Evolutionary conservation across 2,888 invertebrate species (phyloP).

Genomic region (Bembecia ichneumoniformis): DNA sequence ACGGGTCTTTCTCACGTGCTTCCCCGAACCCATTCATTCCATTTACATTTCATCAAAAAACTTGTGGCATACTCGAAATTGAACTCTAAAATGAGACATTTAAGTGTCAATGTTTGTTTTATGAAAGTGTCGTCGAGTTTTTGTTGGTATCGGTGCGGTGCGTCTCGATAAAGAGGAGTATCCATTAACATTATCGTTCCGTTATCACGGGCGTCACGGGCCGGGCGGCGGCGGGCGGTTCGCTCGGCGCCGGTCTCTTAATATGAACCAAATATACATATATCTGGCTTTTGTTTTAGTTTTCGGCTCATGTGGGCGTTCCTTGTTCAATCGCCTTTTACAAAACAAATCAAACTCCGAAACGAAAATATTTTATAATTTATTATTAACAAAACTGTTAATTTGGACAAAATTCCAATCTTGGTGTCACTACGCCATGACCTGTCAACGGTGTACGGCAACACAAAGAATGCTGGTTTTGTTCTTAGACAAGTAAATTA

Average conservation of each 20-base stretch:
- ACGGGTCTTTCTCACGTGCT: slow-evolving; percentile 47
- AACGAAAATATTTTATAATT: too few relatives aligned
- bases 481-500: too few relatives aligned
- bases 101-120: slow-evolving; percentile 3
- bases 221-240: too few relatives aligned
- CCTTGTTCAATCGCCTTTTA: slow-evolving; percentile 13
- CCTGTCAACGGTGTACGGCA: too few relatives aligned
- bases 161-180: slow-evolving; percentile 49
- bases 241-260: slow-evolving; percentile 42
- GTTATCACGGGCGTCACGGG: slow-evolving; percentile 62
- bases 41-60: slow-evolving; percentile 24
- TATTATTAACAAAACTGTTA: too few relatives aligned
- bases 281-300: slow-evolving; percentile 36
- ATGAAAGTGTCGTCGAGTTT: slow-evolving; percentile 19
- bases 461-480: too few relatives aligned
- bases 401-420: too few relatives aligned
- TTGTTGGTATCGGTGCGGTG: slow-evolving; percentile 29
- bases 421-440: too few relatives aligned
- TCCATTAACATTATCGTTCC: slow-evolving; percentile 65
- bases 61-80: slow-evolving; percentile 17
- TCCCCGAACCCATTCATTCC: slow-evolving; percentile 63
- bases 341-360: not conserved
- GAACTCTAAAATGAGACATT: slow-evolving; percentile 20
- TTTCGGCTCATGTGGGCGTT: slow-evolving; percentile 25
- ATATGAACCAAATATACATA: slow-evolving; percentile 9